These are phyloP conservation scores for Meteorus cinctellus DNA, from an alignment of 2,888 invertebrate species.

Conservation along the genomic window DNA sequence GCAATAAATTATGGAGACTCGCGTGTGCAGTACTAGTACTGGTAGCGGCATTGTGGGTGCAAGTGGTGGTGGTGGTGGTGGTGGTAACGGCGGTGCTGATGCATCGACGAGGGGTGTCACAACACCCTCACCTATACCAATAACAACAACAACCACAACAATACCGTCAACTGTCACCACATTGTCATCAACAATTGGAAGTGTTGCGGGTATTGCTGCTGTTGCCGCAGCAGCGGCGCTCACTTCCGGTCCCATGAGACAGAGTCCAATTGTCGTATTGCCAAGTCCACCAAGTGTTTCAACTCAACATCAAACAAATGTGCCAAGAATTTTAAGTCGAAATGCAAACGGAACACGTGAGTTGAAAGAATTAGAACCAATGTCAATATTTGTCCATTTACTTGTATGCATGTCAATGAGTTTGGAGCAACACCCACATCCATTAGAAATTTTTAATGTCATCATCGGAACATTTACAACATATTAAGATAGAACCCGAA, in stretches of 20 bases:
- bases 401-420: no score
- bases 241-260: constrained; percentile 54
- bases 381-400: neutral
- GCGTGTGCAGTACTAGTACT: constrained; percentile 19
- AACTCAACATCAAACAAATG: constrained; percentile 52
- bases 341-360: constrained; percentile 72
- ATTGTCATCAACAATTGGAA: constrained; percentile 45
- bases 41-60: neutral
- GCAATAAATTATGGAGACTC: constrained; percentile 40
- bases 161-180: constrained; percentile 30
- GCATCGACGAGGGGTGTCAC: constrained; percentile 62
- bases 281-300: constrained; percentile 58
- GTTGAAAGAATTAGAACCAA: constrained; percentile 48
- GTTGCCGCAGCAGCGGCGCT: constrained; percentile 48
- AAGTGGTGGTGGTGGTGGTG: constrained; percentile 7
- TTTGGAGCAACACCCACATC: no score
- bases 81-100: constrained; percentile 53
- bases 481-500: neutral
- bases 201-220: constrained; percentile 42
- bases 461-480: no score
- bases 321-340: constrained; percentile 69
- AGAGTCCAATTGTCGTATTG: constrained; percentile 59
- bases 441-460: no score
- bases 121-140: constrained; percentile 63
- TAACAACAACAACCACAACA: constrained; percentile 38